These are phyloP conservation scores for Andricus grossulariae DNA, from an alignment of 1,140 invertebrate species.

Conservation along the genomic window DNA sequence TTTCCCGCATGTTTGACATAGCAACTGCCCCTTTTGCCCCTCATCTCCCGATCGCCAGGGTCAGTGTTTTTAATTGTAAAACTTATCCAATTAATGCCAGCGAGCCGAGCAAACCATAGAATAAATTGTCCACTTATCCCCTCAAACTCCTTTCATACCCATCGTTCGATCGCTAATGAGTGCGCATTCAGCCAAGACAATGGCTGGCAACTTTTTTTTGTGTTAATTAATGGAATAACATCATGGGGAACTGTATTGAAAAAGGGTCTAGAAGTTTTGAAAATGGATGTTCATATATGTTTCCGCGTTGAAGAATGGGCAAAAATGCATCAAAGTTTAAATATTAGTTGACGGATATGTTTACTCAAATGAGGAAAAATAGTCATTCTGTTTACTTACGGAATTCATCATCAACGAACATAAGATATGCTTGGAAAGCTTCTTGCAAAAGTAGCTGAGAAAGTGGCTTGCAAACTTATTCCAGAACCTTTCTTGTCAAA, in stretches of 20 bases:
- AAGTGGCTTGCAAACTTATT: no score
- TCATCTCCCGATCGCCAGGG: conserved; percentile 39
- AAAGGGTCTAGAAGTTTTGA: conserved; percentile 32
- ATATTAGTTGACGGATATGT: no score
- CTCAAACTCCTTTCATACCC: conserved; percentile 33
- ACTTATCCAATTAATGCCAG: conserved; percentile 54
- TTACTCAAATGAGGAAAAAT: no score
- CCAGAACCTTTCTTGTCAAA: no score
- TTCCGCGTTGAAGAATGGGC: no score
- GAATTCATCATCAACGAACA: no score
- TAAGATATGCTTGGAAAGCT: no score
- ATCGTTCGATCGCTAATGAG: conserved; percentile 44
- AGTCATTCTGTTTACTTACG: no score
- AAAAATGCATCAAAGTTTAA: no score
- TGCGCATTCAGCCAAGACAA: conserved; percentile 45
- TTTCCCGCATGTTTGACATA: conserved; percentile 43
- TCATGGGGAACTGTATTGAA: conserved; percentile 34
- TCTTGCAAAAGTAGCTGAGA: no score
- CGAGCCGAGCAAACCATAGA: conserved; percentile 42
- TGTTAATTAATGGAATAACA: conserved; percentile 49
- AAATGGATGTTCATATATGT: not conserved
- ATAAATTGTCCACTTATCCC: conserved; percentile 36
- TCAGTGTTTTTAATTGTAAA: conserved; percentile 54
- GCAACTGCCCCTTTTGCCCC: conserved; percentile 8
- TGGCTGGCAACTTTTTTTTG: conserved; percentile 46